Evolutionary conservation across 2,113 vertebrate species (phyloP).

Genomic region (Trogon surrucura): DNA sequence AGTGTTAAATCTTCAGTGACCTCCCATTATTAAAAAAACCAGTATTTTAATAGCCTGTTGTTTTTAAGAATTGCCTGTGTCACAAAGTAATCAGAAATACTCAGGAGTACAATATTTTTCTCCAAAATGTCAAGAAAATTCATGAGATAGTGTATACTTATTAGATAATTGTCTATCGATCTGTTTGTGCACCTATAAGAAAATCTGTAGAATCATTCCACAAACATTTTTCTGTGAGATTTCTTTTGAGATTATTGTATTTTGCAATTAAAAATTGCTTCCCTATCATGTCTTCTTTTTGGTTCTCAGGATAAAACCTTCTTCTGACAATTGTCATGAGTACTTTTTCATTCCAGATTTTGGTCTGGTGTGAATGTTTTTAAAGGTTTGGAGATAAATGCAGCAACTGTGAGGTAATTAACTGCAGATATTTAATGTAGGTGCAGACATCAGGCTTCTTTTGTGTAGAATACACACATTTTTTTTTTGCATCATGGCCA

Average conservation of each 20-base stretch:
- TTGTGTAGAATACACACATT: neutral
- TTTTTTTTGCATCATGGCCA: neutral
- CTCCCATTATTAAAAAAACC: neutral
- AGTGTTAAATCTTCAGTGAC: neutral
- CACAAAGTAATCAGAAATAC: neutral
- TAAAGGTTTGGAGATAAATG: neutral
- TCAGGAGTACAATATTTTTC: neutral
- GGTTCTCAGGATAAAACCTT: neutral
- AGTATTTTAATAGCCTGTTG: neutral
- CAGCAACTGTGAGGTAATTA: neutral
- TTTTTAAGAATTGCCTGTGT: neutral
- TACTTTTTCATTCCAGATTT: neutral
- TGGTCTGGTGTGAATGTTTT: neutral
- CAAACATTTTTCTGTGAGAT: neutral
- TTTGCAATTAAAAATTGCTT: neutral
- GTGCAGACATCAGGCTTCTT: neutral
- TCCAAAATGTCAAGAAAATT: neutral
- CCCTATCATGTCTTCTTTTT: neutral
- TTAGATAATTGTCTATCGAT: neutral
- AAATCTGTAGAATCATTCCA: neutral
- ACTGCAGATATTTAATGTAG: neutral
- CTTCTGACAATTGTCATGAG: neutral
- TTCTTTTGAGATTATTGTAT: neutral
- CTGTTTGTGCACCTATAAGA: neutral
- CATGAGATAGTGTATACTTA: neutral